phyloP scores from a whole-genome alignment of 2,113 vertebrate species.

The Centropristis striata region DNA sequence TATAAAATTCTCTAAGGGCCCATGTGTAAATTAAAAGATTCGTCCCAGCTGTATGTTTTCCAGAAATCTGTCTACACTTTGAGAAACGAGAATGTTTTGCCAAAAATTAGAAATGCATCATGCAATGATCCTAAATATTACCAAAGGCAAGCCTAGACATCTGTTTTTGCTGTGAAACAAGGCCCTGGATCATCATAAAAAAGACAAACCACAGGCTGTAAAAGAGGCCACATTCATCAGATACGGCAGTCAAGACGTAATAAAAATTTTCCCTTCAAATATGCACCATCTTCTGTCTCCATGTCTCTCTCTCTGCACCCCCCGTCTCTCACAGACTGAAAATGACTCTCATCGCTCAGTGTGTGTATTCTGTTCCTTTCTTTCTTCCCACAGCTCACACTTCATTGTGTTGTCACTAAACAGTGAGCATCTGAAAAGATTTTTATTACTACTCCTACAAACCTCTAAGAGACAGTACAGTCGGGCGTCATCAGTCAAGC shows the following conservation, averaged over 20 bases:
- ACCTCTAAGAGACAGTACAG: background rate
- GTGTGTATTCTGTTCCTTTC: background rate
- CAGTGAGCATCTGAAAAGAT: background rate
- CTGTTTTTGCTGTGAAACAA: constrained; percentile 5
- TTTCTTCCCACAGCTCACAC: constrained; percentile 3
- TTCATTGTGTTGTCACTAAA: constrained; percentile 37
- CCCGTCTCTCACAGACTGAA: constrained; percentile 8
- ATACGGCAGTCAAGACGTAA: background rate
- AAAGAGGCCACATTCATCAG: constrained; percentile 8
- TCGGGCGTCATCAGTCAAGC: constrained; percentile 13
- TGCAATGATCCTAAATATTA: background rate
- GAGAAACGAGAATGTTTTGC: background rate
- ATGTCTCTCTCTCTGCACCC: background rate
- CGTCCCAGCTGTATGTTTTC: background rate
- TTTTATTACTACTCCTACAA: constrained; percentile 8
- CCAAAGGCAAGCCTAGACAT: background rate
- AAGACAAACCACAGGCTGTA: constrained; percentile 4
- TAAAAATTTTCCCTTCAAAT: background rate
- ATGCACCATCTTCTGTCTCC: background rate
- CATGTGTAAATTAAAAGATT: background rate
- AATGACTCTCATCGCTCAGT: constrained; percentile 26
- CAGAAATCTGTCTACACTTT: background rate
- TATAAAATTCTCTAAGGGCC: background rate
- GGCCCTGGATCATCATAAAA: background rate
- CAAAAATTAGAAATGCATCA: background rate